phyloP scores from a whole-genome alignment of 2,113 vertebrate genomes.

The Tragelaphus scriptus region DNA sequence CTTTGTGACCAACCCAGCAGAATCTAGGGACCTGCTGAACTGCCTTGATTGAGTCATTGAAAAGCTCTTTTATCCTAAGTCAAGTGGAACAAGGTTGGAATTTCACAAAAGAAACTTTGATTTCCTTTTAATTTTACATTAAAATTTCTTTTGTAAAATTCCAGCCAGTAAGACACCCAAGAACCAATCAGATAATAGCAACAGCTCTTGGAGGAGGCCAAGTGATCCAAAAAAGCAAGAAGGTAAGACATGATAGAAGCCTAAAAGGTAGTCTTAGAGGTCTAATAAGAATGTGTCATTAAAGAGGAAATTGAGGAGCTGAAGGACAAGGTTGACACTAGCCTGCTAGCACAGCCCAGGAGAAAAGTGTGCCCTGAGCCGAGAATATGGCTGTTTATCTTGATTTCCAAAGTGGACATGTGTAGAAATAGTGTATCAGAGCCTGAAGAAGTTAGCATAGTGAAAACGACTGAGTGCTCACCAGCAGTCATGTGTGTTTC shows the following conservation, averaged over 20 bases:
- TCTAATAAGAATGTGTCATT: not conserved
- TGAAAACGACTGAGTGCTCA: not conserved
- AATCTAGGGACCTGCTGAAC: not conserved
- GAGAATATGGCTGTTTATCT: not conserved
- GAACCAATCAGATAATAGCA: not conserved
- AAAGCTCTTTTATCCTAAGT: not conserved
- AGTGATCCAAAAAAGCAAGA: accelerated
- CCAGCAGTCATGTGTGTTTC: not conserved
- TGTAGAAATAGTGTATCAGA: too few relatives aligned
- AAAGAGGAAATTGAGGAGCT: not conserved
- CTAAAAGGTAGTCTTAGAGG: not conserved
- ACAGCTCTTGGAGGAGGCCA: not conserved
- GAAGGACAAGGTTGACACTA: not conserved
- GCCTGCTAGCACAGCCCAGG: not conserved
- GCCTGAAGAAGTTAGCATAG: not conserved
- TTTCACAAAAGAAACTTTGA: not conserved
- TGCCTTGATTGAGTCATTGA: not conserved
- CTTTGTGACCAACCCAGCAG: not conserved
- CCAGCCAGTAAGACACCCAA: not conserved
- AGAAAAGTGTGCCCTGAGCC: too few relatives aligned
- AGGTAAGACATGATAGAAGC: not conserved
- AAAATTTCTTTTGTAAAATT: not conserved
- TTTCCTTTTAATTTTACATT: not conserved
- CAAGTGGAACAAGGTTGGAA: not conserved
- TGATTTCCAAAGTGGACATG: too few relatives aligned